These are phyloP conservation scores for Strix uralensis DNA, from an alignment of 2,113 vertebrate species.

Conservation along the genomic window DNA sequence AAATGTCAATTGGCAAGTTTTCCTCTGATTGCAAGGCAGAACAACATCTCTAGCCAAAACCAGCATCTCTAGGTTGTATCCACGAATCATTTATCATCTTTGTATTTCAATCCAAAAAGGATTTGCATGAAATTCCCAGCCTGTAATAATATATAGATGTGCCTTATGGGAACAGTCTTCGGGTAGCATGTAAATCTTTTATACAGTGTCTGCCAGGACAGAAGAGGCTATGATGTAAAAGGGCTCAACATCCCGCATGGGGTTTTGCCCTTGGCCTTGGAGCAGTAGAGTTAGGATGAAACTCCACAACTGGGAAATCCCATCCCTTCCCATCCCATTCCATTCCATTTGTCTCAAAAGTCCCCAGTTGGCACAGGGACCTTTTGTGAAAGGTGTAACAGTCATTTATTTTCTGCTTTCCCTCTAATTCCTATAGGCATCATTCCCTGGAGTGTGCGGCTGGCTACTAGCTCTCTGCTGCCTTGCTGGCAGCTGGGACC, in stretches of 20 bases:
- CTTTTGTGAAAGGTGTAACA: background rate
- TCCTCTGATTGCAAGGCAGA: background rate
- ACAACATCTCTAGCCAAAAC: background rate
- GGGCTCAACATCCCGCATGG: background rate
- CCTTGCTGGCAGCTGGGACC: background rate
- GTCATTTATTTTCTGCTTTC: background rate
- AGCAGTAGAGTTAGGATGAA: background rate
- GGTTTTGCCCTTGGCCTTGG: background rate
- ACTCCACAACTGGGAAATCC: background rate
- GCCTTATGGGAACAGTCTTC: background rate
- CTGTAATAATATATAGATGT: background rate
- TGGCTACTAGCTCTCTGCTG: background rate
- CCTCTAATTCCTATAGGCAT: background rate
- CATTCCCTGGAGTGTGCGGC: background rate
- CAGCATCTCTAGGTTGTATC: background rate
- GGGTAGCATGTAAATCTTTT: background rate
- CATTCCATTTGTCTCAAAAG: background rate
- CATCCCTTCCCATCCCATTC: background rate
- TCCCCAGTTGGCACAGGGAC: rapidly evolving
- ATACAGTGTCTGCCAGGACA: background rate
- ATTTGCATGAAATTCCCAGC: background rate
- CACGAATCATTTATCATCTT: background rate
- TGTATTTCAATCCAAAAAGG: background rate
- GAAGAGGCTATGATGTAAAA: background rate
- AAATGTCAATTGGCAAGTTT: background rate